A percentile compares a stretch with the other conserved stretches of the same genome.
phyloP scores from a whole-genome alignment of 2,113 vertebrate genomes.

The Beaufortia kweichowensis region DNA sequence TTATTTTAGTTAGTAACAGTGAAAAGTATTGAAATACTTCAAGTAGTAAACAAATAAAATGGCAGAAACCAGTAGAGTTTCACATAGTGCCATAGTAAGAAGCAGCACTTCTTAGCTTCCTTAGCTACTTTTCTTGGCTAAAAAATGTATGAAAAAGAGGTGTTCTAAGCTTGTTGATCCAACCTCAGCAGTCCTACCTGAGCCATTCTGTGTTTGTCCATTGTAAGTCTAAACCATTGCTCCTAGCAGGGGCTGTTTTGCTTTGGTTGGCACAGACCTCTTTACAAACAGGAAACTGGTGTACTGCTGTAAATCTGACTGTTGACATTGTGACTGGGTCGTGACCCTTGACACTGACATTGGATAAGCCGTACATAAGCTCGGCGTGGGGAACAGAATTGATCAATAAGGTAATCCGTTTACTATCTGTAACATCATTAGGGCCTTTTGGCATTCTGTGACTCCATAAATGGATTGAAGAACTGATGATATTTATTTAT shows the following conservation, averaged over 20 bases:
- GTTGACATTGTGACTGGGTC: slow-evolving; percentile 36
- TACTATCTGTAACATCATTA: neutral
- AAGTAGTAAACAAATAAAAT: too few species aligned
- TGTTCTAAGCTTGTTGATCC: neutral
- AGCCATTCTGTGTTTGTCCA: slow-evolving; percentile 6
- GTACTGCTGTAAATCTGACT: slow-evolving; percentile 41
- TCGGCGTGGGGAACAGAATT: neutral
- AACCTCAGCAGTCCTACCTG: neutral
- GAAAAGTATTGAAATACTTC: neutral
- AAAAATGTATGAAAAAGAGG: neutral
- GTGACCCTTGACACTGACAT: slow-evolving; percentile 42
- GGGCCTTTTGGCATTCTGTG: too few species aligned
- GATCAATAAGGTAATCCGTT: slow-evolving; percentile 24
- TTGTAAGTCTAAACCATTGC: slow-evolving; percentile 50
- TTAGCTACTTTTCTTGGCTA: slow-evolving; percentile 27
- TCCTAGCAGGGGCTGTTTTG: slow-evolving; percentile 50
- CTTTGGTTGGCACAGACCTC: slow-evolving; percentile 47
- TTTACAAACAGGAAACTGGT: slow-evolving; percentile 51
- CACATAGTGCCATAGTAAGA: too few species aligned
- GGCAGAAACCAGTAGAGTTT: too few species aligned
- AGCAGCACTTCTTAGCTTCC: too few species aligned
- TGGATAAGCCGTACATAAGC: slow-evolving; percentile 31
- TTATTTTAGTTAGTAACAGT: neutral
- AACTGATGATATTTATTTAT: too few species aligned
- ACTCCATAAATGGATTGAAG: neutral